Evolutionary conservation across 2,113 vertebrate genomes (phyloP).

Genomic region (Lophura nycthemera): DNA sequence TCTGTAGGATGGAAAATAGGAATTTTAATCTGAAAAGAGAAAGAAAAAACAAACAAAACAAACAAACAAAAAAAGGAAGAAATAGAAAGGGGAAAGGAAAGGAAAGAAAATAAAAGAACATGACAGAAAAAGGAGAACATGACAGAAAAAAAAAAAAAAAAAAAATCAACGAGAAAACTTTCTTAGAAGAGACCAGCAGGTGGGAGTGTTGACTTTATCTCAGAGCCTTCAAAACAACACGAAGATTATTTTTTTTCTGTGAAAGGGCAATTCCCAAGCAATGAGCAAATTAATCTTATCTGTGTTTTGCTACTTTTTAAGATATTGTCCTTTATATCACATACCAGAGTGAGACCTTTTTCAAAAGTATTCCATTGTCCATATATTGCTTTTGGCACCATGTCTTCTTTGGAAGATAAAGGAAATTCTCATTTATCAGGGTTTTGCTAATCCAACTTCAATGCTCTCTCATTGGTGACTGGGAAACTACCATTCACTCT

Average conservation of each 20-base stretch:
- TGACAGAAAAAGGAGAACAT: accelerated
- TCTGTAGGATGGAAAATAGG: neutral
- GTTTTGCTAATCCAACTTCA: neutral
- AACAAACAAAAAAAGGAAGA: neutral
- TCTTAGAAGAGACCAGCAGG: constrained; percentile 61
- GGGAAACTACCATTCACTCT: neutral
- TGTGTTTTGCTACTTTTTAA: constrained; percentile 46
- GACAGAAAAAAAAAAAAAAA: accelerated
- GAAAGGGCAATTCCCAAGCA: constrained; percentile 44
- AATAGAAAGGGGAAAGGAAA: accelerated
- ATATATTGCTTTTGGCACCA: constrained; percentile 44
- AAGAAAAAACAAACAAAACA: neutral
- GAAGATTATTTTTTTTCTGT: neutral
- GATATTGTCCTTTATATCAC: constrained; percentile 23
- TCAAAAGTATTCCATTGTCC: constrained; percentile 32
- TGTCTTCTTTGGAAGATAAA: neutral
- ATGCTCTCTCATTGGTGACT: neutral
- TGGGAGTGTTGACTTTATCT: constrained; percentile 69
- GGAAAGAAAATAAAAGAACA: neutral
- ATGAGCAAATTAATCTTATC: constrained; percentile 45
- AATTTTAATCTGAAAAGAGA: neutral
- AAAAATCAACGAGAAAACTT: neutral
- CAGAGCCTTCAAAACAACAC: neutral
- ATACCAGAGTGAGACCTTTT: constrained; percentile 7
- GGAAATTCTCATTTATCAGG: neutral